Evolutionary conservation across 2,888 invertebrate genomes (phyloP).

Genomic region (Acleris cristana): DNA sequence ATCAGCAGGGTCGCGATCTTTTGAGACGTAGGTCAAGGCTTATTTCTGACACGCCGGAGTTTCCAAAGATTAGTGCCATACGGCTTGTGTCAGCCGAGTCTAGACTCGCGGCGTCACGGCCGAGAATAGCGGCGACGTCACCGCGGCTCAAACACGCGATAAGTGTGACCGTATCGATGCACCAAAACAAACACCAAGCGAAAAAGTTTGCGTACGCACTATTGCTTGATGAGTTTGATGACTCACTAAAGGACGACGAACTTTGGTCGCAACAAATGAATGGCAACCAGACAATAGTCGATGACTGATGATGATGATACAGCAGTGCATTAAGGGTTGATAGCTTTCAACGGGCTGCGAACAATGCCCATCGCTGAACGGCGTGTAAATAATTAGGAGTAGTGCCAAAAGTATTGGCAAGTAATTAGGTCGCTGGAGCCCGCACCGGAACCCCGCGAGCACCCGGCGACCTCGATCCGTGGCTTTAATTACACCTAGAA

Average conservation of each 20-base stretch:
- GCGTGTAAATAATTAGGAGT: constrained; percentile 7
- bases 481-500: constrained; percentile 17
- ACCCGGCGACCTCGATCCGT: not conserved
- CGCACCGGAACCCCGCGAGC: not conserved
- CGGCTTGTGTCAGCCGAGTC: constrained; percentile 1
- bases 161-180: constrained; percentile 4
- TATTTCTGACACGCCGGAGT: not conserved
- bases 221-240: constrained; percentile 16
- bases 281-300: constrained; percentile 11
- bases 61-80: not conserved
- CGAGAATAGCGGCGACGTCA: constrained; percentile 26
- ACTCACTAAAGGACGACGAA: constrained; percentile 20
- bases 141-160: constrained; percentile 16
- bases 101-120: constrained; percentile 10
- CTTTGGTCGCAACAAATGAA: not conserved
- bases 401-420: constrained; percentile 12
- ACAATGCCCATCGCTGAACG: not conserved
- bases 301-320: not conserved
- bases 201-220: constrained; percentile 16
- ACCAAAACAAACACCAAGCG: constrained; percentile 13
- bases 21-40: constrained; percentile 26
- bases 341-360: not conserved
- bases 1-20: constrained; percentile 16
- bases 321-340: constrained; percentile 2
- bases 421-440: constrained; percentile 5